Evolutionary conservation across 2,797 vertebrate species (phyloP).

Genomic region (Peromyscus nudipes): DNA sequence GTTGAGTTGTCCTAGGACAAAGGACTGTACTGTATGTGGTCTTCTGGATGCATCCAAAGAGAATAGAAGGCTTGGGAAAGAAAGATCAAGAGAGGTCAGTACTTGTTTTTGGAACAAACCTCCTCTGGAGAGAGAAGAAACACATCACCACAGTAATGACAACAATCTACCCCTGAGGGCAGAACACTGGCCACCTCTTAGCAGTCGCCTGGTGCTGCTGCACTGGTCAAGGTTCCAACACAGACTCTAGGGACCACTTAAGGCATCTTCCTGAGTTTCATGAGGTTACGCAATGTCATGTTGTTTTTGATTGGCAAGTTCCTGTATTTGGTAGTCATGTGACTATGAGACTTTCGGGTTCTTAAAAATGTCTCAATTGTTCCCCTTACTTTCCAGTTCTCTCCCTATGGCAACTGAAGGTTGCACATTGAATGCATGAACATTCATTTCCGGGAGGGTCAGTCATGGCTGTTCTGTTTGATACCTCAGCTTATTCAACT

Average conservation of each 20-base stretch:
- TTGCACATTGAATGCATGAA: not conserved
- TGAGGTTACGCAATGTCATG: not conserved
- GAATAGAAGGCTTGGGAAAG: not conserved
- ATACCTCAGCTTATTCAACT: not conserved
- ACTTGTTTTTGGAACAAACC: not conserved
- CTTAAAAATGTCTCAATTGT: constrained; percentile 2
- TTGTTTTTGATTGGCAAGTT: not conserved
- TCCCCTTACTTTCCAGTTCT: not conserved
- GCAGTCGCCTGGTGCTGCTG: not conserved
- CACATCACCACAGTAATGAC: not conserved
- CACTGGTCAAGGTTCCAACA: not conserved
- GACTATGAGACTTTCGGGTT: not conserved
- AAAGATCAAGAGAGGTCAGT: not conserved
- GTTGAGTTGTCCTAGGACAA: not conserved
- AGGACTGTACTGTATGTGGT: not conserved
- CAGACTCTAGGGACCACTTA: not conserved
- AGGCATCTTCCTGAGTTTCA: not conserved
- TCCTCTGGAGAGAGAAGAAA: not conserved
- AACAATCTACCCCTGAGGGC: not conserved
- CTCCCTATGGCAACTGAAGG: not conserved
- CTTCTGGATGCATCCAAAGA: not conserved
- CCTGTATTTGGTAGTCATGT: not conserved
- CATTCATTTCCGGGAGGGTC: not conserved
- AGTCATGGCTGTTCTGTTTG: not conserved
- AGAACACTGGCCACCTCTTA: not conserved